Conservation (phyloP, 2,888 invertebrate species). For the Nasonovia ribisnigri region DNA sequence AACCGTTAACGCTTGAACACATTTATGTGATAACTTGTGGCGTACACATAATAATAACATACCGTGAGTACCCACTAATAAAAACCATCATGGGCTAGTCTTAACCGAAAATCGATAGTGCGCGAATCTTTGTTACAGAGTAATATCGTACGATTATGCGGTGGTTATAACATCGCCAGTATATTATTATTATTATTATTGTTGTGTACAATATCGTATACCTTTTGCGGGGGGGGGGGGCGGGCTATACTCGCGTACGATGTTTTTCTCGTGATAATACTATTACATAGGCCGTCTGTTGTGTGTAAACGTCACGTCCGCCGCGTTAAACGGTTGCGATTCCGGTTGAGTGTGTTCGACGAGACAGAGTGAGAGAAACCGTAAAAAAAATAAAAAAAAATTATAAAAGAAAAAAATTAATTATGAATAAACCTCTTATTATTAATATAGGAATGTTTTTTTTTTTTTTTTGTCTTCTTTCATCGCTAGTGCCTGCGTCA, state of each 20-base stretch:
- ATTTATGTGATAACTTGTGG: neutral
- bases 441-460: neutral
- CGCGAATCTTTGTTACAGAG: too few relatives aligned
- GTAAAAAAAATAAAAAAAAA: neutral
- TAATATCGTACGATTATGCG: too few relatives aligned
- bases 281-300: neutral
- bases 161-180: too few relatives aligned
- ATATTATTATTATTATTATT: neutral
- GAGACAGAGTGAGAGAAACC: neutral
- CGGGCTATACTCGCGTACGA: too few relatives aligned
- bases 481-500: neutral
- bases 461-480: conserved; percentile 16
- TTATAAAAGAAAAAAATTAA: neutral
- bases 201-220: too few relatives aligned
- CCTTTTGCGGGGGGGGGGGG: too few relatives aligned
- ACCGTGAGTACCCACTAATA: neutral
- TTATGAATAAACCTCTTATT: neutral
- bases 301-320: neutral
- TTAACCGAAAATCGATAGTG: neutral
- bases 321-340: neutral
- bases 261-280: neutral
- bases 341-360: neutral
- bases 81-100: neutral
- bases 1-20: neutral
- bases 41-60: neutral